Evolutionary conservation across 2,113 vertebrate species (phyloP).

Genomic region (Antennarius striatus): DNA sequence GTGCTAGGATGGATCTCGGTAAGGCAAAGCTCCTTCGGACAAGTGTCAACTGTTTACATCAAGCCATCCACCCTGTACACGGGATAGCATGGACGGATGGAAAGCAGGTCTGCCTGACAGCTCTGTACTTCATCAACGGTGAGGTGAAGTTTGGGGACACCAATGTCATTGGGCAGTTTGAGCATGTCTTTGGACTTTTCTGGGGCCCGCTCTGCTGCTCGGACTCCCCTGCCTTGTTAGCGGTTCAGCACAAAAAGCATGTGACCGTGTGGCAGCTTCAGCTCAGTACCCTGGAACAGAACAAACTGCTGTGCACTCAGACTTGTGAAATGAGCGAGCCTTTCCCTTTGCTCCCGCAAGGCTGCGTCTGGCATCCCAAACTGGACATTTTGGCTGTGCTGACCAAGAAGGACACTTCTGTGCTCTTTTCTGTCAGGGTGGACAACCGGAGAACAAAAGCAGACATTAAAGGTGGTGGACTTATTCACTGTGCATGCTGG

Average conservation of each 20-base stretch:
- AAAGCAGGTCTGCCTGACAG: conserved; percentile 88
- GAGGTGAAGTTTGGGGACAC: conserved; percentile 88
- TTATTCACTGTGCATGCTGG: conserved; percentile 94
- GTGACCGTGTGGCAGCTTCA: conserved; percentile 90
- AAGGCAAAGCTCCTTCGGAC: conserved; percentile 90
- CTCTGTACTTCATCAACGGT: conserved; percentile 78
- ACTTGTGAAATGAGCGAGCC: conserved; percentile 90
- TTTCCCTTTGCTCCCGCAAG: conserved; percentile 87
- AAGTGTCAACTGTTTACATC: conserved; percentile 88
- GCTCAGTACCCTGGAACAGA: conserved; percentile 79
- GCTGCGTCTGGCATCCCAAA: conserved; percentile 94
- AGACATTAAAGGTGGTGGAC: conserved; percentile 80
- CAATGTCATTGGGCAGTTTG: conserved; percentile 90
- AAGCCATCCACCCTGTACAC: conserved; percentile 90
- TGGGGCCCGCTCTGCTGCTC: conserved; percentile 84
- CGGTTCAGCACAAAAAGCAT: conserved; percentile 91
- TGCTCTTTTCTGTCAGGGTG: conserved; percentile 83
- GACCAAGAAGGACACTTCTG: conserved; percentile 86
- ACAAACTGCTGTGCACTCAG: conserved; percentile 87
- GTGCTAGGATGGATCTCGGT: conserved; percentile 88
- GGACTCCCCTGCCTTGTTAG: conserved; percentile 82
- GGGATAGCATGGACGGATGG: conserved; percentile 97
- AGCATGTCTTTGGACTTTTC: conserved; percentile 88
- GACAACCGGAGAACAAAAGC: conserved; percentile 85
- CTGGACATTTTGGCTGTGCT: conserved; percentile 86